Conservation (phyloP, 2,888 invertebrate genomes). For the Teinopalpus imperialis region DNA sequence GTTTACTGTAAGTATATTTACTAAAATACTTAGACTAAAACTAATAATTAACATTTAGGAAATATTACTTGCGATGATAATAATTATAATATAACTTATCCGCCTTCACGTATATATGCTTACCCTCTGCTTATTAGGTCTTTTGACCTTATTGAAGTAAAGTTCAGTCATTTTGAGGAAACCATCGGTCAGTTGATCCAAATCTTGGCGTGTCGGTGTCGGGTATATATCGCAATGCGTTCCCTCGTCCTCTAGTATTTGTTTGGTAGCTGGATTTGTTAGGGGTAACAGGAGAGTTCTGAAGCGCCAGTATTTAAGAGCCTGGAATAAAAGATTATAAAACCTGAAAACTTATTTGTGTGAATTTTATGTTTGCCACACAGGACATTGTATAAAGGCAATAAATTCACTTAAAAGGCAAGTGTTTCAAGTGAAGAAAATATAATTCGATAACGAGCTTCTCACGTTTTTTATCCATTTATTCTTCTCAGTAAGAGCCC, state of each 20-base stretch:
- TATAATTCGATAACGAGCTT: no score
- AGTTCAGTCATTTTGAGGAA: slow-evolving; percentile 92
- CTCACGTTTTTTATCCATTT: no score
- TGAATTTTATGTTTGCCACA: slow-evolving; percentile 1
- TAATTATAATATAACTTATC: no score
- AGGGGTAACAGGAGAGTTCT: slow-evolving; percentile 93
- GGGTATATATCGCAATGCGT: slow-evolving; percentile 92
- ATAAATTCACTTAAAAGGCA: no score
- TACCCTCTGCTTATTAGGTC: slow-evolving; percentile 91
- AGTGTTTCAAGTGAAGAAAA: no score
- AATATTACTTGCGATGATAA: no score
- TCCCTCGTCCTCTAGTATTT: slow-evolving; percentile 87
- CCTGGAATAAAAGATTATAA: slow-evolving; percentile 66
- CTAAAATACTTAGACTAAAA: no score
- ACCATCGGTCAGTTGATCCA: slow-evolving; percentile 86
- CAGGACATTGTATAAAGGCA: no score
- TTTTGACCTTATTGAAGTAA: slow-evolving; percentile 94
- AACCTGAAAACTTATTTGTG: not conserved
- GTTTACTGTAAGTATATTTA: no score
- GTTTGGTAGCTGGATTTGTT: slow-evolving; percentile 89
- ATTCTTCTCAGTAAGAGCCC: no score
- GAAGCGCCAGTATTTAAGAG: slow-evolving; percentile 95
- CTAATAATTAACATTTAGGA: no score
- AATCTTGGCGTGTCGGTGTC: slow-evolving; percentile 81
- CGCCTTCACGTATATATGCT: no score